Evolutionary conservation across 2,888 invertebrate species (phyloP).

Genomic region (Coleophora deauratella): DNA sequence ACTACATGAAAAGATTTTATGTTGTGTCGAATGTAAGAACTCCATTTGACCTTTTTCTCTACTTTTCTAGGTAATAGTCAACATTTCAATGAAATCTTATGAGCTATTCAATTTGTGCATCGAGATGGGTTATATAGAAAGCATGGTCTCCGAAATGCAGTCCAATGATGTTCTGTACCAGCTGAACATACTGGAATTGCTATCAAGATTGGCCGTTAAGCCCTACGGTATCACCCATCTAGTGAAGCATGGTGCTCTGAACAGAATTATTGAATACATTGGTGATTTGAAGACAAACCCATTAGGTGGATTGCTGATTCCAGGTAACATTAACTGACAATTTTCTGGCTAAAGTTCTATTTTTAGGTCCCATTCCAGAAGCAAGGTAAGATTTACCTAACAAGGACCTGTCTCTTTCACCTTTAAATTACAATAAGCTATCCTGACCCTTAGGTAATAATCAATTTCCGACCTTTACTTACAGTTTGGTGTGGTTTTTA

Average conservation of each 20-base stretch:
- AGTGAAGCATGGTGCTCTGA: slow-evolving; percentile 78
- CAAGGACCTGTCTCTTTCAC: too few relatives aligned
- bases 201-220: slow-evolving; percentile 80
- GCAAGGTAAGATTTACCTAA: too few relatives aligned
- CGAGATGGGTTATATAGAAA: slow-evolving; percentile 76
- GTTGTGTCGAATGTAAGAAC: too few relatives aligned
- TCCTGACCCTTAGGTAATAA: too few relatives aligned
- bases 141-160: slow-evolving; percentile 78
- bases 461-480: too few relatives aligned
- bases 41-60: background rate
- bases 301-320: slow-evolving; percentile 77
- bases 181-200: slow-evolving; percentile 85
- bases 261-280: slow-evolving; percentile 76
- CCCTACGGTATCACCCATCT: slow-evolving; percentile 84
- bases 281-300: slow-evolving; percentile 75
- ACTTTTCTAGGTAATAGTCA: slow-evolving; percentile 73
- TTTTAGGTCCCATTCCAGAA: too few relatives aligned
- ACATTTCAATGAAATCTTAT: slow-evolving; percentile 76
- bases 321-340: too few relatives aligned
- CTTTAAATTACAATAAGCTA: too few relatives aligned
- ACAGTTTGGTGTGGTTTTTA: too few relatives aligned
- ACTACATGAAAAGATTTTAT: too few relatives aligned
- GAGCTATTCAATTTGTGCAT: slow-evolving; percentile 74
- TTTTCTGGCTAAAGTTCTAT: too few relatives aligned
- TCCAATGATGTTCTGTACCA: slow-evolving; percentile 84